Percentiles rank a stretch among this genome's conserved stretches.
Evolutionary conservation across 2,888 invertebrate genomes (phyloP).

Genomic region (Chrysolina oricalcia): DNA sequence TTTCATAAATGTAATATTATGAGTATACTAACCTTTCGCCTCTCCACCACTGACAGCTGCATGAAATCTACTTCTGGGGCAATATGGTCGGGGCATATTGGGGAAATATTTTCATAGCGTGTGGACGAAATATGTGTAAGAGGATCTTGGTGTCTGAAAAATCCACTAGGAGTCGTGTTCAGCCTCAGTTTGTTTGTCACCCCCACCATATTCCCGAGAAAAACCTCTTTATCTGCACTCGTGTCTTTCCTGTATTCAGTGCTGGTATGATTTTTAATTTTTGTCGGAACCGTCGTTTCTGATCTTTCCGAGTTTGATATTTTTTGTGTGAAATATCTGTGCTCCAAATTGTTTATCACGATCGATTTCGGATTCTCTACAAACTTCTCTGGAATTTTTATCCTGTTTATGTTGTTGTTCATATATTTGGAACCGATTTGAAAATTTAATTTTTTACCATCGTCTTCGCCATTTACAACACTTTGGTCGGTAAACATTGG

Average conservation of each 20-base stretch:
- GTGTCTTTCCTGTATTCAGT: neutral
- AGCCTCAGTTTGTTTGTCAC: neutral
- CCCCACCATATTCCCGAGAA: neutral
- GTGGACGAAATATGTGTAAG: neutral
- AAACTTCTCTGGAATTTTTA: slow-evolving; percentile 71
- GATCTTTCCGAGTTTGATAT: slow-evolving; percentile 22
- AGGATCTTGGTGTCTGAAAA: slow-evolving; percentile 17
- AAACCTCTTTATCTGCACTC: neutral
- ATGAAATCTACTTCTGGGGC: slow-evolving; percentile 59
- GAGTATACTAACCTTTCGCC: slow-evolving; percentile 50
- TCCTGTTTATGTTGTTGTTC: slow-evolving; percentile 67
- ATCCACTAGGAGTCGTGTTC: slow-evolving; percentile 26
- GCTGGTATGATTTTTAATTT: neutral
- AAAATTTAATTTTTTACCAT: neutral
- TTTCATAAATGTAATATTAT: too few relatives aligned
- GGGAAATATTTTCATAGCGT: slow-evolving; percentile 57
- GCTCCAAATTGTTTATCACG: slow-evolving; percentile 25
- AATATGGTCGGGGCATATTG: slow-evolving; percentile 64
- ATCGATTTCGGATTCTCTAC: slow-evolving; percentile 50
- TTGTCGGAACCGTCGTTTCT: neutral
- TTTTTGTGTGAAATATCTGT: slow-evolving; percentile 47
- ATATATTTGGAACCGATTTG: slow-evolving; percentile 33
- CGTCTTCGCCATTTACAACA: slow-evolving; percentile 68
- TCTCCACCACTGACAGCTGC: slow-evolving; percentile 53
- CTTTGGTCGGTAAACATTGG: slow-evolving; percentile 69